Evolutionary conservation across 2,797 vertebrate species (phyloP).

Genomic region (Epinephelus malabaricus): DNA sequence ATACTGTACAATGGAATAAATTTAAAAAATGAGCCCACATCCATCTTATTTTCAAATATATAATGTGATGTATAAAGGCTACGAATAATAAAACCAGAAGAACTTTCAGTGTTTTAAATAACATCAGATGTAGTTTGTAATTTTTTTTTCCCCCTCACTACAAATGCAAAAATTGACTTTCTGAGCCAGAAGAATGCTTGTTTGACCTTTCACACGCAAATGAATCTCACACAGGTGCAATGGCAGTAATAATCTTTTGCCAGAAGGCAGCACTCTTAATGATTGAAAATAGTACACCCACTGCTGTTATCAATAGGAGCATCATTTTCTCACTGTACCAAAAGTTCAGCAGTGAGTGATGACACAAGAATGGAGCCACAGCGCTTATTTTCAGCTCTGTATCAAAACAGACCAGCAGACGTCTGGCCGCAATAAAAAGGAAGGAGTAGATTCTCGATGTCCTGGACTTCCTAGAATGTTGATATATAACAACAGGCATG

Average conservation of each 20-base stretch:
- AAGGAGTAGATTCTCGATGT: neutral
- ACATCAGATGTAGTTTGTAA: neutral
- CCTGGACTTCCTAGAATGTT: neutral
- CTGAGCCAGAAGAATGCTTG: conserved; percentile 18
- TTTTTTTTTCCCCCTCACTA: neutral
- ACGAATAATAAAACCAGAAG: neutral
- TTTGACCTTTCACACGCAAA: conserved; percentile 50
- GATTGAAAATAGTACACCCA: conserved; percentile 51
- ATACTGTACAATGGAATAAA: conserved; percentile 16
- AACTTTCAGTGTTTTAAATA: neutral
- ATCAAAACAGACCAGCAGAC: conserved; percentile 18
- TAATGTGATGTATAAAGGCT: neutral
- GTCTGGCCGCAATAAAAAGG: neutral
- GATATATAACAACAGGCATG: neutral
- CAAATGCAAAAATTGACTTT: conserved; percentile 11
- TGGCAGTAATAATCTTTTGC: conserved; percentile 26
- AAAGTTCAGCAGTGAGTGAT: conserved; percentile 41
- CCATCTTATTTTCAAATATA: conserved; percentile 7
- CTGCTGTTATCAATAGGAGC: conserved; percentile 42
- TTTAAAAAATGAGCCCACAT: conserved; percentile 14
- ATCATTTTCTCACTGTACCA: conserved; percentile 19
- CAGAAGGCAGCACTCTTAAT: conserved; percentile 29
- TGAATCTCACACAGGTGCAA: conserved; percentile 48
- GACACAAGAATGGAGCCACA: conserved; percentile 9
- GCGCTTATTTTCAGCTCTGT: conserved; percentile 3